Percentiles rank a stretch among this genome's conserved stretches.
Evolutionary conservation across 2,797 vertebrate species (phyloP).

Genomic region (Muscicapa striata): DNA sequence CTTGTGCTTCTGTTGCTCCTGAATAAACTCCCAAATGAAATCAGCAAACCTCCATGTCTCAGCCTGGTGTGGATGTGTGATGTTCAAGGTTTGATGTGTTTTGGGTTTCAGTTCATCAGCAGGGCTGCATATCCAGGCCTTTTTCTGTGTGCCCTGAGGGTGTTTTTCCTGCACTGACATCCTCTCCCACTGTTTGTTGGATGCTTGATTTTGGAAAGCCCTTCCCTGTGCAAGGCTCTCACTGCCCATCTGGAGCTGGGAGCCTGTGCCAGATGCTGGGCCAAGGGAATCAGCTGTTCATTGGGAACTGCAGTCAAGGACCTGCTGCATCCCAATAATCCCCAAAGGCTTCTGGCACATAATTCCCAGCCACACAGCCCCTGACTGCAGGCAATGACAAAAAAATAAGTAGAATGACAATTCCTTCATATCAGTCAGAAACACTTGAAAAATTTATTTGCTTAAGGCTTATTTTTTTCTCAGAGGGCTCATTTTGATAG

Average conservation of each 20-base stretch:
- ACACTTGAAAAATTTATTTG: not conserved
- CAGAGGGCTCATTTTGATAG: not conserved
- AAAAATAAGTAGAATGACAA: not conserved
- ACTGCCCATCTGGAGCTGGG: not conserved
- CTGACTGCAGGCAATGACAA: not conserved
- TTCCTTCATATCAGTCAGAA: not conserved
- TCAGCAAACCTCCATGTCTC: not conserved
- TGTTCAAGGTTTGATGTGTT: not conserved
- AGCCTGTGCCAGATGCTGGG: not conserved
- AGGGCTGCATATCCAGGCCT: not conserved
- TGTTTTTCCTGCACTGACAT: not conserved
- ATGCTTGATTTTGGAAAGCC: not conserved
- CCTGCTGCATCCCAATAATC: not conserved
- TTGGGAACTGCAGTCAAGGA: not conserved
- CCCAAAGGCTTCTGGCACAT: not conserved
- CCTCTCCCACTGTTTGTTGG: not conserved
- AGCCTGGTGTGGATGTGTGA: not conserved
- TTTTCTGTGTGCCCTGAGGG: not conserved
- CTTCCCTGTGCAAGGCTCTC: not conserved
- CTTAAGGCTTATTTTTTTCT: not conserved
- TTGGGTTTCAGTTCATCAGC: not conserved
- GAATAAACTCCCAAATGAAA: not conserved
- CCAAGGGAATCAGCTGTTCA: not conserved
- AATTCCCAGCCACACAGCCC: not conserved
- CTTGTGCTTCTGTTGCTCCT: not conserved